Base-by-base conservation (phyloP, 2,888 invertebrate species). In the Diploptera punctata region DNA sequence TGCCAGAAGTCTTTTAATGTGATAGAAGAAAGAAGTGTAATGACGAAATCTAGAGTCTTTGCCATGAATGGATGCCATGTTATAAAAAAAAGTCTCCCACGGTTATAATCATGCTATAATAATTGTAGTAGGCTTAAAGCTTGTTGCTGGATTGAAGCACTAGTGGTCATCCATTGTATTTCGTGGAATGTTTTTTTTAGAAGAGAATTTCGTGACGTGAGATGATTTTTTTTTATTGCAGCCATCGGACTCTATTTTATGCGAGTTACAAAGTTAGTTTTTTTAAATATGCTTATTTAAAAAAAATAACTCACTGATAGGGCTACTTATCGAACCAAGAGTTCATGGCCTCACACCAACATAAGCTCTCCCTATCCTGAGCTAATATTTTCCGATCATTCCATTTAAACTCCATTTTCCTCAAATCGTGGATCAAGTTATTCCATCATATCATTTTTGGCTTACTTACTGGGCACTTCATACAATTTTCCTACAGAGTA, bases 1-100 rank as follows among this genome's bases (percentile, higher is more conserved):
- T 65, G 65, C 38, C 29, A 7, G 13, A 16, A 13, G 3, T 29
- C n/a, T 57, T 26, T 24, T 29, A 18, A 57, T 57, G 57, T 24
- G 24, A 26, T n/a, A 26, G 4, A 18, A n/a, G 26, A 57, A 29
- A 16, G 29, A 9, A 21, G 21, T 65, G 62, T 26, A 65, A 47
- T 29, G 57, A 57, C 4, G 31, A 57, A 57, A 57, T 57, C 2
- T 24, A 57, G 57, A 26, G n/a, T 29, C 57, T 26, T 57, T 57
- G 57, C 29, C 52, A 57, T 57, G 57, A 57, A 57, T 57, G 57
- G n/a, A 29, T 26, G 29, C 26, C n/a, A 57, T n/a, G 5, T 10
- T 16, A 57, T 57, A 57, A 57, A 57, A 54, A 18, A 24, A 57
- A 57, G 1, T 57, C 57, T 65, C 65, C 26, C 65, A 65, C 65